Conservation (phyloP, 2,888 invertebrate genomes). For the Tridacna gigas region DNA sequence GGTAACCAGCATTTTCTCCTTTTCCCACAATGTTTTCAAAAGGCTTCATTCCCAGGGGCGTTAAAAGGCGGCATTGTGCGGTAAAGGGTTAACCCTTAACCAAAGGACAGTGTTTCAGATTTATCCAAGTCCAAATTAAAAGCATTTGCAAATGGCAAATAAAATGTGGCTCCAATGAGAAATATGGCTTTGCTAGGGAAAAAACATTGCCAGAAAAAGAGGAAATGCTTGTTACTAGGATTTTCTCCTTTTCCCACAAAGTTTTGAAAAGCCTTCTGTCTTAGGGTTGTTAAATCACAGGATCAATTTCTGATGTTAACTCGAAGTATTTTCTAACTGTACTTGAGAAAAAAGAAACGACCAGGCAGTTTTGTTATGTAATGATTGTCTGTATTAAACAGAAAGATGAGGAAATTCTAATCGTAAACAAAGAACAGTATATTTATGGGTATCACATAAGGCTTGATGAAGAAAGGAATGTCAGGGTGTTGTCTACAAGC, state of each 20-base stretch:
- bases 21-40: background rate
- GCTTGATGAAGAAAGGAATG: background rate
- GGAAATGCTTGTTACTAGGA: no score
- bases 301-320: no score
- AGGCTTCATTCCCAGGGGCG: background rate
- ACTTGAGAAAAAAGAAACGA: background rate
- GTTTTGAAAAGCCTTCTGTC: no score
- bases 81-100: background rate
- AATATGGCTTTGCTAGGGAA: no score
- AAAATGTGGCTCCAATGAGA: no score
- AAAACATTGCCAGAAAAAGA: no score
- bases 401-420: constrained; percentile 24
- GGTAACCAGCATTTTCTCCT: background rate
- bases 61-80: background rate
- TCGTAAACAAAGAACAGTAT: constrained; percentile 22
- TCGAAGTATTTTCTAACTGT: no score
- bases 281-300: no score
- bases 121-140: no score
- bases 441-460: constrained; percentile 12
- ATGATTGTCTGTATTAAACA: background rate
- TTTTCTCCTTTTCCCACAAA: no score
- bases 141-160: no score
- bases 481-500: background rate
- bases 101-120: background rate
- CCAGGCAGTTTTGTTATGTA: background rate